Evolutionary conservation across 1,140 invertebrate species (phyloP).

Genomic region (Lordiphosa stackelbergi): DNA sequence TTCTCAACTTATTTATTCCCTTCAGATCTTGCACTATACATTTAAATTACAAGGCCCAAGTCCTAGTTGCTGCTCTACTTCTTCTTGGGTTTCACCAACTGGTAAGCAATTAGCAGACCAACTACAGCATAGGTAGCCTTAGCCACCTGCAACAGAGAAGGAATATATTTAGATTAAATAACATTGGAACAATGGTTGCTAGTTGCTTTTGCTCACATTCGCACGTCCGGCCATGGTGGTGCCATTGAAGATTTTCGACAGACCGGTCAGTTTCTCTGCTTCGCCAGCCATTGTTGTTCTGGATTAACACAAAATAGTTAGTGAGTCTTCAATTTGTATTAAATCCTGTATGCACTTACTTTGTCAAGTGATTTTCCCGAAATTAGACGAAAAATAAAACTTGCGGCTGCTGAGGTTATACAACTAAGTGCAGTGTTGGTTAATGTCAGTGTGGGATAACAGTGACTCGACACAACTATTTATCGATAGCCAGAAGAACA

Average conservation of each 20-base stretch:
- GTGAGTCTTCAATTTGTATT: background rate
- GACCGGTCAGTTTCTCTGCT: slow-evolving; percentile 80
- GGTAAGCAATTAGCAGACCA: slow-evolving; percentile 80
- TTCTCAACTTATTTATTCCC: slow-evolving; percentile 61
- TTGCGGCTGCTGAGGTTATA: slow-evolving; percentile 59
- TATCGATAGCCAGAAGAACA: too few species aligned
- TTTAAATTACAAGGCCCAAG: slow-evolving; percentile 35
- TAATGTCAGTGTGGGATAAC: too few species aligned
- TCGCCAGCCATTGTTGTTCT: slow-evolving; percentile 82
- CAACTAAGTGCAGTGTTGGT: slow-evolving; percentile 23
- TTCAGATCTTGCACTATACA: slow-evolving; percentile 59
- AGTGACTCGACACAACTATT: too few species aligned
- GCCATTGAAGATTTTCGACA: slow-evolving; percentile 82
- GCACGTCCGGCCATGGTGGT: slow-evolving; percentile 81
- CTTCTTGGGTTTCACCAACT: slow-evolving; percentile 81
- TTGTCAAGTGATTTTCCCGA: slow-evolving; percentile 30
- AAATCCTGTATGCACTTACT: background rate
- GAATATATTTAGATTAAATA: background rate
- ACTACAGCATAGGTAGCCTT: slow-evolving; percentile 82
- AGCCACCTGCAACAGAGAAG: slow-evolving; percentile 78
- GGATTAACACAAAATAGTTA: background rate
- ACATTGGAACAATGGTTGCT: too few species aligned
- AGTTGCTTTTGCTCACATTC: slow-evolving; percentile 79
- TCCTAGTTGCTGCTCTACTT: slow-evolving; percentile 71
- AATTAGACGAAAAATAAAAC: slow-evolving; percentile 35